A percentile compares a stretch with the other conserved stretches of the same genome.
These are phyloP conservation scores for Euplagia quadripunctaria DNA, from an alignment of 2,888 invertebrate species.

Conservation along the genomic window DNA sequence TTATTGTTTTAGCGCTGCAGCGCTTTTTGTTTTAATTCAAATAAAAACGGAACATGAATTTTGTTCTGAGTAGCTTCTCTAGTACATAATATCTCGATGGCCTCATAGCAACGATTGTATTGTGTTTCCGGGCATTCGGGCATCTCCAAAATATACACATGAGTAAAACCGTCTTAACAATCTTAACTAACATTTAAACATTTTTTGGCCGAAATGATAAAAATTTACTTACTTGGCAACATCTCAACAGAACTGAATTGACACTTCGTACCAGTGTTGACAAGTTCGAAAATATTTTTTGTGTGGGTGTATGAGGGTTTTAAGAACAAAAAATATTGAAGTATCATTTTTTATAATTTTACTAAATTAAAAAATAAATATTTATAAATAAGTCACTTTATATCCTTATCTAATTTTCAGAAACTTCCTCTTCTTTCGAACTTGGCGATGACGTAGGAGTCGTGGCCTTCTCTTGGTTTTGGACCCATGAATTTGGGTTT, in stretches of 20 bases:
- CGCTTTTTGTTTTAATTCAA: too few relatives aligned
- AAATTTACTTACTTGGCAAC: background rate
- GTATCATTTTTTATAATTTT: slow-evolving; percentile 5
- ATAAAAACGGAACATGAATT: too few relatives aligned
- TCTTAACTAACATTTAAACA: too few relatives aligned
- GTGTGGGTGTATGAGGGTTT: background rate
- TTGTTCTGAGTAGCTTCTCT: too few relatives aligned
- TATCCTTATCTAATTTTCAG: slow-evolving; percentile 25
- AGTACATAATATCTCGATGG: too few relatives aligned
- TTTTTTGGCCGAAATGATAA: background rate
- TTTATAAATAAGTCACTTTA: background rate
- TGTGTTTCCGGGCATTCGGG: too few relatives aligned
- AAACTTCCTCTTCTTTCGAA: slow-evolving; percentile 39
- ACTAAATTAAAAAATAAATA: slow-evolving; percentile 40
- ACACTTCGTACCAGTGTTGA: background rate
- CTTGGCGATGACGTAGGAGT: slow-evolving; percentile 45
- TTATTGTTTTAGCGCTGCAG: too few relatives aligned
- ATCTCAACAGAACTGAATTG: background rate
- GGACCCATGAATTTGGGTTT: slow-evolving; percentile 73
- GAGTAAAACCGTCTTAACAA: too few relatives aligned
- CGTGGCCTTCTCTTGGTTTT: slow-evolving; percentile 56
- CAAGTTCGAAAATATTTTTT: background rate
- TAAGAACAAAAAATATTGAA: background rate
- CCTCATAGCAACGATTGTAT: too few relatives aligned
- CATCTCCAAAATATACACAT: too few relatives aligned